Conservation (phyloP, 2,113 vertebrate species). For the Sinocyclocheilus grahami region DNA sequence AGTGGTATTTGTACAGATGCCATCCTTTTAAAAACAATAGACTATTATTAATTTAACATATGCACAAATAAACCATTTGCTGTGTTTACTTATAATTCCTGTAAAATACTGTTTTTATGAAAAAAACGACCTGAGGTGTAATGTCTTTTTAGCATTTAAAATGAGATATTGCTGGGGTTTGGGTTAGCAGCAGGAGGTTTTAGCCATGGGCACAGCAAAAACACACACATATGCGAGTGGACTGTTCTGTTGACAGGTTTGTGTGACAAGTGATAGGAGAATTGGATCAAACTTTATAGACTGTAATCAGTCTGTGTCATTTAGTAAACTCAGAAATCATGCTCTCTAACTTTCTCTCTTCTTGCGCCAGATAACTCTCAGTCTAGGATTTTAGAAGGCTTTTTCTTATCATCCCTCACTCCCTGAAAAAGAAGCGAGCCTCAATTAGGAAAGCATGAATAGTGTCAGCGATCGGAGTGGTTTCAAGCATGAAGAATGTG, state of each 20-base stretch:
- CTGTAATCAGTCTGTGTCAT: background rate
- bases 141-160: background rate
- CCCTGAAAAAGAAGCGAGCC: constrained; percentile 4
- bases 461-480: background rate
- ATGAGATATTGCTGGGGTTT: background rate
- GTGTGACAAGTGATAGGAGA: background rate
- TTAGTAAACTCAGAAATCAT: background rate
- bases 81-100: background rate
- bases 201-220: background rate
- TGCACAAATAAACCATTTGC: background rate
- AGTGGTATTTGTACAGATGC: background rate
- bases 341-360: constrained; percentile 13
- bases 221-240: background rate
- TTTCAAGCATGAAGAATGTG: constrained; percentile 13
- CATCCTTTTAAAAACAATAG: background rate
- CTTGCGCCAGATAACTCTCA: background rate
- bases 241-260: constrained; percentile 20
- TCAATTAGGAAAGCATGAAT: constrained; percentile 36
- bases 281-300: background rate
- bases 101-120: background rate
- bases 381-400: constrained; percentile 2
- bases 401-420: background rate
- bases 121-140: background rate
- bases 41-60: background rate
- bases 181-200: background rate